Evolutionary conservation across 2,113 vertebrate genomes (phyloP).

Genomic region (Stictonetta naevosa): DNA sequence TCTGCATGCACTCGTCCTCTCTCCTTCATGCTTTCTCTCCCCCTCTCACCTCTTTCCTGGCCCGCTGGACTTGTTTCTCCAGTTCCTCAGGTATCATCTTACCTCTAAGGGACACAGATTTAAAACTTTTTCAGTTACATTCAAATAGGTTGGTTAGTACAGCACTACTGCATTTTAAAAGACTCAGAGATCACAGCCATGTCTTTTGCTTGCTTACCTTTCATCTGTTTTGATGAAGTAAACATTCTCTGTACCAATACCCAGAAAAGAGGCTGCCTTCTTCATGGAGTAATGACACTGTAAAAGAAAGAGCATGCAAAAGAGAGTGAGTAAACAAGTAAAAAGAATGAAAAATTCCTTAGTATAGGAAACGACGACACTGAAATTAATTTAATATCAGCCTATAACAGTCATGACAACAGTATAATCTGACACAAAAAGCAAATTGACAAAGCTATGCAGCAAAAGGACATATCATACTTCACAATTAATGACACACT

Average conservation of each 20-base stretch:
- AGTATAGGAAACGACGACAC: not conserved
- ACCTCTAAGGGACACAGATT: constrained; percentile 82
- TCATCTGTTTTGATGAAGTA: constrained; percentile 84
- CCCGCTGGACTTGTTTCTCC: constrained; percentile 80
- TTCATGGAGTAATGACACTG: constrained; percentile 89
- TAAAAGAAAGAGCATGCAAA: constrained; percentile 6
- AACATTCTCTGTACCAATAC: constrained; percentile 85
- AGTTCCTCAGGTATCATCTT: constrained; percentile 88
- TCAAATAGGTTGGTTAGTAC: constrained; percentile 28
- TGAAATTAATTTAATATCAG: not conserved
- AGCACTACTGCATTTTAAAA: constrained; percentile 43
- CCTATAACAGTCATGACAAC: not conserved
- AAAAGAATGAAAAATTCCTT: not conserved
- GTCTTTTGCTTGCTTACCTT: constrained; percentile 73
- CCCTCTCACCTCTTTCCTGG: constrained; percentile 83
- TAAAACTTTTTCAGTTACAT: constrained; percentile 73
- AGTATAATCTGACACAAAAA: not conserved
- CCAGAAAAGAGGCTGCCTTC: constrained; percentile 87
- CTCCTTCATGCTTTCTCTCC: not conserved
- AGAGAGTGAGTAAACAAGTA: not conserved
- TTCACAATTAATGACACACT: not conserved
- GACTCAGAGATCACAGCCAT: not conserved
- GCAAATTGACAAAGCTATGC: not conserved
- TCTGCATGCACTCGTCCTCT: not conserved
- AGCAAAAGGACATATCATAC: not conserved